Conservation (phyloP, 1,140 invertebrate species). For the Drosophila arizonae region DNA sequence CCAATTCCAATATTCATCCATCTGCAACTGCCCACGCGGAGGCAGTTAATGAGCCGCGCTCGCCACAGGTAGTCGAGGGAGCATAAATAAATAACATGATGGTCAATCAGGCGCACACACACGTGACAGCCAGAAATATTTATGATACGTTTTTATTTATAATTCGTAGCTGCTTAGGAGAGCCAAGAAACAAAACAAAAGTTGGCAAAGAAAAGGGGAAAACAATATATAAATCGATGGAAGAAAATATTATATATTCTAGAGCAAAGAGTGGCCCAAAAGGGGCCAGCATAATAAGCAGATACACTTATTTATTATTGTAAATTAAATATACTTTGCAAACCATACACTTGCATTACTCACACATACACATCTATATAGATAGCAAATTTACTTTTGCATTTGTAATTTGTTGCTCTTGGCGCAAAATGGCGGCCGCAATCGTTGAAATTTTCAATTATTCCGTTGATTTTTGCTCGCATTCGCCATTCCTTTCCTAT, state of each 20-base stretch:
- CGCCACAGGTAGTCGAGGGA: conserved; percentile 52
- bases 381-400: neutral
- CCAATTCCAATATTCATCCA: conserved; percentile 29
- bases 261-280: no score
- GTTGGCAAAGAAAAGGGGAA: neutral
- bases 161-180: conserved; percentile 11
- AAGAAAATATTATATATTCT: no score
- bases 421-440: conserved; percentile 56
- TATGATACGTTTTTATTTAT: conserved; percentile 61
- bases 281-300: neutral
- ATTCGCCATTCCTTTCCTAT: conserved; percentile 23
- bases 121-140: conserved; percentile 67
- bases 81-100: conserved; percentile 67
- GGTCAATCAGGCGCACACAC: conserved; percentile 52
- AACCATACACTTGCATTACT: neutral
- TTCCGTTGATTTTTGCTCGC: conserved; percentile 29
- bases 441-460: conserved; percentile 41
- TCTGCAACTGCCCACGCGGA: conserved; percentile 22
- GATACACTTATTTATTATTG: neutral
- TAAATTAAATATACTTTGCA: neutral
- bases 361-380: neutral
- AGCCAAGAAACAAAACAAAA: neutral
- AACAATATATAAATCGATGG: neutral
- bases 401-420: conserved; percentile 19
- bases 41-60: conserved; percentile 59